These are phyloP conservation scores for Cataglyphis altisquamis DNA, from an alignment of 2,888 invertebrate genomes.

Conservation along the genomic window DNA sequence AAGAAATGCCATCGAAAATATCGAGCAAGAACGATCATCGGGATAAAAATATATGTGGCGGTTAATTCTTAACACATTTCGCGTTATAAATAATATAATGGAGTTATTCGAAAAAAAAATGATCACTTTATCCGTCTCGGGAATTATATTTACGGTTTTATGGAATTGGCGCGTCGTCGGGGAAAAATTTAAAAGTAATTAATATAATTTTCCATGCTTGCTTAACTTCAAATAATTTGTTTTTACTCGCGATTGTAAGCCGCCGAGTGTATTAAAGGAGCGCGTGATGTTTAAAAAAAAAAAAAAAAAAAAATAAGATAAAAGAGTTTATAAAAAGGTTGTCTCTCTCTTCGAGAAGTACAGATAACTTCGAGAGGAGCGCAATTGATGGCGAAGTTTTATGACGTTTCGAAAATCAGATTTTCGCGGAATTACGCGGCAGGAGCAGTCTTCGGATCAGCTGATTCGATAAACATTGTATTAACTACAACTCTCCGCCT, in stretches of 20 bases:
- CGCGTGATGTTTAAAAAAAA: not conserved
- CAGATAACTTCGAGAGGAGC: not conserved
- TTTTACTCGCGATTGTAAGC: not conserved
- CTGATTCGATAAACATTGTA: slow-evolving; percentile 43
- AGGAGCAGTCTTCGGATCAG: slow-evolving; percentile 17
- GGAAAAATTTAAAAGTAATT: not conserved
- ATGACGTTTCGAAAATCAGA: slow-evolving; percentile 48
- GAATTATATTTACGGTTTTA: not conserved
- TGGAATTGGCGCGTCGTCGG: not conserved
- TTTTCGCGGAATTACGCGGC: slow-evolving; percentile 32
- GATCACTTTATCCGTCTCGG: not conserved
- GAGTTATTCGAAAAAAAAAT: slow-evolving; percentile 6
- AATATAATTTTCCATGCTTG: not conserved
- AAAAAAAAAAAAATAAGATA: not conserved
- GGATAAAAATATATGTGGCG: slow-evolving; percentile 1
- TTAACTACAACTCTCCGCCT: slow-evolving; percentile 31
- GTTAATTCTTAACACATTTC: slow-evolving; percentile 31
- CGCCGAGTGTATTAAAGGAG: not conserved
- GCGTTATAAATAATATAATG: not conserved
- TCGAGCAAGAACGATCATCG: slow-evolving; percentile 20
- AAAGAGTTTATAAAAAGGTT: not conserved
- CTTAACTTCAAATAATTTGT: not conserved
- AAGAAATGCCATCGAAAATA: slow-evolving; percentile 45
- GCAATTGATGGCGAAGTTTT: slow-evolving; percentile 11
- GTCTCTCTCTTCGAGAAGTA: not conserved